Evolutionary conservation across 2,888 invertebrate species (phyloP), one percentile per base, ranked within the genome.

Genomic region (Cinara cedri): DNA sequence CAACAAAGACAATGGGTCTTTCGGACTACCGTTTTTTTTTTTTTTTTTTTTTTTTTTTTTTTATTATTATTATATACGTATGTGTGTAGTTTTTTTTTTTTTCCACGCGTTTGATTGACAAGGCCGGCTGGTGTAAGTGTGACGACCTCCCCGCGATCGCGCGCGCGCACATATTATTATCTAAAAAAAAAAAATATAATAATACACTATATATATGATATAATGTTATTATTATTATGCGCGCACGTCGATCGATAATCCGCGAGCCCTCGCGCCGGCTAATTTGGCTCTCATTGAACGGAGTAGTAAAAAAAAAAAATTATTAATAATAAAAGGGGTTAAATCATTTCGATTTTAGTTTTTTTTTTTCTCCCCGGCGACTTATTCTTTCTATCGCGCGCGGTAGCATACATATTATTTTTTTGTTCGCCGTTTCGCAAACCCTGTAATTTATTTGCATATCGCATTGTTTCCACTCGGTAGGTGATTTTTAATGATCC

Each of bases 111-210:
- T 78, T 78, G 78, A 78, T 78, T 78, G 78, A 78, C 78, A 78
- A 78, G 78, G 78, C 78, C 78, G 78, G 78, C 78, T 78, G 78
- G 78, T 78, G 76, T 68, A 78, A 78, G 76, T 78, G 78, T 78
- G 78, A 78, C 78, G 78, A 78, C 78, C 68, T 76, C 76, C 76
- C 66, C 49, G 11, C 57, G 16, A 13, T 8, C 26, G 10, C 24
- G 14, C 13, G 14, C n/a, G 10, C 72, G 8, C 42, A 21, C 24
- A 54, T 60, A 54, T 65, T 42, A 65, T 55, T 63, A 63, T 16
- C n/a, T 66, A n/a, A n/a, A n/a, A n/a, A n/a, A n/a, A n/a, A n/a
- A n/a, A n/a, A n/a, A n/a, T n/a, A n/a, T n/a, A n/a, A n/a, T n/a
- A n/a, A n/a, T n/a, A n/a, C n/a, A 26, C 34, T 19, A 62, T 19